Base-by-base conservation (phyloP, 1,140 invertebrate genomes). In the Apocrypta bakeri region DNA sequence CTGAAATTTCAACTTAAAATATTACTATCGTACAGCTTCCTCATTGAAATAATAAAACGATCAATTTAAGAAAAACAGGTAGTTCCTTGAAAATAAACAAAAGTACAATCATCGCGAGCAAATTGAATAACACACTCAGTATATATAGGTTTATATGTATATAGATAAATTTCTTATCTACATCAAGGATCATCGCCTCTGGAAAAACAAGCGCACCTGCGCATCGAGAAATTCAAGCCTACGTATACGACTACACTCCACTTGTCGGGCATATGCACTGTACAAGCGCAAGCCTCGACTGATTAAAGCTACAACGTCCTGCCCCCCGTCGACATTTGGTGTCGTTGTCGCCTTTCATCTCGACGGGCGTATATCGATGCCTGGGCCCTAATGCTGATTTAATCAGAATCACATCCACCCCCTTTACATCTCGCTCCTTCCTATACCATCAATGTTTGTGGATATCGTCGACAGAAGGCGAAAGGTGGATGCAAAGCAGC, bases 361-460 rank as follows among this genome's bases (percentile, higher is more conserved):
- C 66, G 12, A 21, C 66, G 33, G 40, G 64, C 14, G 40, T 12
- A 33, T 33, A n/a, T 66, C 48, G 82, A 85, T 83, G 79, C 77
- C 61, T 77, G 24, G 17, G 40, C 63, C 33, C 37, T 71, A 81
- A 61, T 63, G 31, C 69, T 81, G 79, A 72, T 72, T 56, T 81
- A 29, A 81, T 81, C 68, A 63, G 61, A 69, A 56, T 79, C 64
- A 29, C 75, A 56, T 77, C 63, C 17, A 27, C 29, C 21, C 48
- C 48, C 17, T 6, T 4, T n/a, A 56, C n/a, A 56, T 21, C 6
- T 21, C 6, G 21, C 48, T 56, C 48, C 21, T 56, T 56, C 4
- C 48, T n/a, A n/a, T n/a, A 56, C 48, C 48, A 21, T 56, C 48
- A n/a, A 56, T 56, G 48, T n/a, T n/a, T n/a, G 48, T 56, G 48